A percentile compares a stretch with the other conserved stretches of the same genome.
Evolutionary conservation across 2,888 invertebrate genomes (phyloP).

Genomic region (Zygogramma bicolorata): DNA sequence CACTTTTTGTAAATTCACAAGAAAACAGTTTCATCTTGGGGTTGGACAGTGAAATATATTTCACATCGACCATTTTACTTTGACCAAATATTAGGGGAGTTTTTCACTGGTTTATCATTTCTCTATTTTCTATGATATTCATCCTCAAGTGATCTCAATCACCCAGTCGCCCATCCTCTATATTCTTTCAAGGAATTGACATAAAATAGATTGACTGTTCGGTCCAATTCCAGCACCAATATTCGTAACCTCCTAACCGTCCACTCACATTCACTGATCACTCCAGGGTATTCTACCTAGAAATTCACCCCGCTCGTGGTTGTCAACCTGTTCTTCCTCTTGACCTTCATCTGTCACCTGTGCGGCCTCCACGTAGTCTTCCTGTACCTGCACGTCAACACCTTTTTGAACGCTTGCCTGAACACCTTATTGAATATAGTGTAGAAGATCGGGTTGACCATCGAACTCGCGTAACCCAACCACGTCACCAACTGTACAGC

Average conservation of each 20-base stretch:
- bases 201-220: background rate
- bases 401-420: conserved; percentile 90
- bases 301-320: conserved; percentile 34
- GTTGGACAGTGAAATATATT: no score
- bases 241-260: background rate
- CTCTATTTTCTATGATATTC: no score
- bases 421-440: conserved; percentile 96
- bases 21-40: no score
- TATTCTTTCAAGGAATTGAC: background rate
- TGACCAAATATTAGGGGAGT: no score
- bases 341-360: conserved; percentile 65
- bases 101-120: no score
- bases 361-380: conserved; percentile 70
- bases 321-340: conserved; percentile 30
- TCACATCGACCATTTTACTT: no score
- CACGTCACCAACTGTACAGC: conserved; percentile 90
- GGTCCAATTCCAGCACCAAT: background rate
- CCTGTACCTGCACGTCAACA: conserved; percentile 78
- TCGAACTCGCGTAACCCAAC: conserved; percentile 94
- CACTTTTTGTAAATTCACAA: no score
- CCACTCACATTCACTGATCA: background rate
- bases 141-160: no score
- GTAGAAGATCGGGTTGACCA: conserved; percentile 96
- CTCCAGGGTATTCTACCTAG: background rate
- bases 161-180: background rate